phyloP scores from a whole-genome alignment of 2,888 invertebrate genomes.

The Gnatocerus cornutus region DNA sequence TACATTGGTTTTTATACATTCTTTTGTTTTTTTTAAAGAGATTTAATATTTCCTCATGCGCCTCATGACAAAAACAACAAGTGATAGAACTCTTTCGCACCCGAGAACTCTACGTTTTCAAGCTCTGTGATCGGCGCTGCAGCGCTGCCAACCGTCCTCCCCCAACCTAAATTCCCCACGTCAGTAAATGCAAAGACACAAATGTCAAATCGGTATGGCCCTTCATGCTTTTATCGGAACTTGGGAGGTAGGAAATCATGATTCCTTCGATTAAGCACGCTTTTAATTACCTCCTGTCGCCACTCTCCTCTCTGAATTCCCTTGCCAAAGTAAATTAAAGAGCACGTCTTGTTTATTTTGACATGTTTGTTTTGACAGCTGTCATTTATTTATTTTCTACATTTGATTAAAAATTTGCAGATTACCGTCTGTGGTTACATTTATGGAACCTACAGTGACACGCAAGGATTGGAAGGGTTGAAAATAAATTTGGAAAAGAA shows the following conservation, averaged over 20 bases:
- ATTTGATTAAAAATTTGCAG: conserved; percentile 62
- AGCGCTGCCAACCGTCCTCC: conserved; percentile 3
- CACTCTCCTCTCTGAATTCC: background rate
- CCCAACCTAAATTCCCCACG: conserved; percentile 11
- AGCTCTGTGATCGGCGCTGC: background rate
- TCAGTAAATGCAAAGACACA: conserved; percentile 32
- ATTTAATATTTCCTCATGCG: no score
- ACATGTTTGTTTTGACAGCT: conserved; percentile 51
- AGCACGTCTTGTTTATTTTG: conserved; percentile 40
- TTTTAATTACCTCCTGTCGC: background rate
- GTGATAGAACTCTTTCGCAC: no score
- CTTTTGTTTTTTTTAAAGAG: no score
- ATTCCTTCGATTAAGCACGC: background rate
- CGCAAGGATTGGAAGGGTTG: conserved; percentile 74
- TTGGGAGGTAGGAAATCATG: conserved; percentile 72
- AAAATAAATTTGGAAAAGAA: conserved; percentile 49
- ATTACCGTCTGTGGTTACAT: conserved; percentile 71
- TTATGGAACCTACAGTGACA: conserved; percentile 69
- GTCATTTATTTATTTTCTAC: conserved; percentile 42
- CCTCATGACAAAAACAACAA: no score
- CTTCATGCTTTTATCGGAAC: conserved; percentile 72
- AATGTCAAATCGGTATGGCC: conserved; percentile 47
- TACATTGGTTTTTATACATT: no score
- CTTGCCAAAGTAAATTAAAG: background rate
- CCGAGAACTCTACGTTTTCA: background rate